Conservation (phyloP, 2,888 invertebrate species). For the Pterostichus madidus region DNA sequence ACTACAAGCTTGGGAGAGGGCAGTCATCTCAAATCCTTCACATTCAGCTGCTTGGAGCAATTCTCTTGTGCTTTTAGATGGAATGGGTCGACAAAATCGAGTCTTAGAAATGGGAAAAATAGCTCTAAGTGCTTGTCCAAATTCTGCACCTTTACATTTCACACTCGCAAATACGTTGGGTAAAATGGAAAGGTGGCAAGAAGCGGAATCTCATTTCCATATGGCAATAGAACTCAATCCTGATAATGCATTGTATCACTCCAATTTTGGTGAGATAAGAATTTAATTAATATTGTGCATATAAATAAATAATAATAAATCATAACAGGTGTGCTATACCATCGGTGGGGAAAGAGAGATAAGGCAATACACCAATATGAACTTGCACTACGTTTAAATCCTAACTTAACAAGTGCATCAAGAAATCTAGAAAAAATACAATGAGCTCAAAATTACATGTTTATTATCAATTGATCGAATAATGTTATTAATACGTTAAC, state of each 20-base stretch:
- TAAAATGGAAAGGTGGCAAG: slow-evolving; percentile 86
- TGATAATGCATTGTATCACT: slow-evolving; percentile 89
- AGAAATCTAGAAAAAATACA: slow-evolving; percentile 83
- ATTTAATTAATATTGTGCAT: slow-evolving; percentile 38
- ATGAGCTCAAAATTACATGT: slow-evolving; percentile 59
- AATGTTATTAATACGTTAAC: slow-evolving; percentile 58
- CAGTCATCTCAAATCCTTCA: slow-evolving; percentile 86
- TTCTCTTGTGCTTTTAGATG: slow-evolving; percentile 90
- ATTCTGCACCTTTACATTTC: slow-evolving; percentile 89
- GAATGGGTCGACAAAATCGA: slow-evolving; percentile 79
- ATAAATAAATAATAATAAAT: slow-evolving; percentile 21
- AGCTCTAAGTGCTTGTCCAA: slow-evolving; percentile 85
- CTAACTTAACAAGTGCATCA: slow-evolving; percentile 83
- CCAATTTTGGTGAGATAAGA: slow-evolving; percentile 88
- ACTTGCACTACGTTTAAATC: slow-evolving; percentile 86
- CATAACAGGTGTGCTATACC: slow-evolving; percentile 91
- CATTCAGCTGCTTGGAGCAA: slow-evolving; percentile 96
- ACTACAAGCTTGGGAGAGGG: slow-evolving; percentile 89
- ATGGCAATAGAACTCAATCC: slow-evolving; percentile 85
- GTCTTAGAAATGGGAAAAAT: slow-evolving; percentile 85
- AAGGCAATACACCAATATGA: slow-evolving; percentile 87
- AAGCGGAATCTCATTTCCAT: slow-evolving; percentile 90
- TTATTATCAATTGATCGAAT: slow-evolving; percentile 60
- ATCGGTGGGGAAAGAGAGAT: slow-evolving; percentile 90
- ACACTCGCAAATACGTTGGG: slow-evolving; percentile 94